Evolutionary conservation across 2,113 vertebrate genomes (phyloP).

Genomic region (Python bivittatus): DNA sequence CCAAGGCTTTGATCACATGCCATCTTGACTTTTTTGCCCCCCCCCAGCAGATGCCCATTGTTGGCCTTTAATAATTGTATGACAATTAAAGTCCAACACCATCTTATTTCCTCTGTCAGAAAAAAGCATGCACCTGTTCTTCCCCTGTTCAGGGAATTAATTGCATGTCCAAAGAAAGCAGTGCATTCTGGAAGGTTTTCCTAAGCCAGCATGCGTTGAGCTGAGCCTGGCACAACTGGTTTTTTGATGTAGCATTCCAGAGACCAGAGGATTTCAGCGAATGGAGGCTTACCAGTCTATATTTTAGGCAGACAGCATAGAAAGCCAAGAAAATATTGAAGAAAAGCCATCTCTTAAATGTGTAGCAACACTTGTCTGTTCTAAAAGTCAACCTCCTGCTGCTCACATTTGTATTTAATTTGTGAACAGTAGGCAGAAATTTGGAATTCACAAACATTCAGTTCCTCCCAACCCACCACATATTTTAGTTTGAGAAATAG

Average conservation of each 20-base stretch:
- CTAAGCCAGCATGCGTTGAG: not conserved
- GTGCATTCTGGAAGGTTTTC: not conserved
- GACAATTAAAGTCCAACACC: not conserved
- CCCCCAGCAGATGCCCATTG: not conserved
- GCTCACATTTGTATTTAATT: constrained; percentile 66
- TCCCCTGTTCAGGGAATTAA: not conserved
- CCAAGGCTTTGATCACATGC: not conserved
- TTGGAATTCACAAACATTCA: constrained; percentile 49
- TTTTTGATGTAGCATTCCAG: not conserved
- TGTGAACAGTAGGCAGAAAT: constrained; percentile 61
- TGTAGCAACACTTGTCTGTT: constrained; percentile 61
- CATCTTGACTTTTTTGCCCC: not conserved
- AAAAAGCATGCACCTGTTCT: not conserved
- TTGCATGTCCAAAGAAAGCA: not conserved
- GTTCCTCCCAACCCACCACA: constrained; percentile 40
- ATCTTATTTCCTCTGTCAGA: not conserved
- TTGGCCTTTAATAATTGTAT: not conserved
- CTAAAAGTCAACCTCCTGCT: constrained; percentile 62
- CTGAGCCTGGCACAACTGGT: not conserved
- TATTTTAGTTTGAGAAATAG: constrained; percentile 53
- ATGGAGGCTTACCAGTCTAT: constrained; percentile 17
- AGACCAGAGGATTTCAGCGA: constrained; percentile 8
- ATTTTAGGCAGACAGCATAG: constrained; percentile 39
- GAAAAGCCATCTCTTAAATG: constrained; percentile 41
- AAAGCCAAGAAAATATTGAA: constrained; percentile 44